These are phyloP conservation scores for Hestina assimilis DNA, from an alignment of 1,140 invertebrate species.

Conservation along the genomic window DNA sequence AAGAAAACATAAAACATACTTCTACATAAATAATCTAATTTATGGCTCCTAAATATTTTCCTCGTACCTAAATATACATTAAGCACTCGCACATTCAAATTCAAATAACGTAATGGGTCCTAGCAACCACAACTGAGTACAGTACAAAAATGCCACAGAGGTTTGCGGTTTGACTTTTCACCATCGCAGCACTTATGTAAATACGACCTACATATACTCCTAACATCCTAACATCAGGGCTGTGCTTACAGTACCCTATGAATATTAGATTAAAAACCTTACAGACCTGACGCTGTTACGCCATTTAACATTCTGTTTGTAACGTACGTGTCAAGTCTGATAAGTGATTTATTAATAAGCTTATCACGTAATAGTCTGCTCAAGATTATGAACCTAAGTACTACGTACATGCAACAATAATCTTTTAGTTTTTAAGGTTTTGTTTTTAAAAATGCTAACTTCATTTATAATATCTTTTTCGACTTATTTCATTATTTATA, in stretches of 20 bases:
- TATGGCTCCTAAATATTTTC: too few relatives aligned
- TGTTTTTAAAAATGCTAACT: too few relatives aligned
- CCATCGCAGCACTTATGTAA: slow-evolving; percentile 22
- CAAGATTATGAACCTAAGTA: too few relatives aligned
- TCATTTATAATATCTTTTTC: too few relatives aligned
- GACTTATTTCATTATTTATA: too few relatives aligned
- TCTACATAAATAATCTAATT: neutral
- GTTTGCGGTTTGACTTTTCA: slow-evolving; percentile 23
- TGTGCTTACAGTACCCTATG: slow-evolving; percentile 29
- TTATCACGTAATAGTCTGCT: slow-evolving; percentile 14
- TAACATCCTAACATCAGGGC: slow-evolving; percentile 13
- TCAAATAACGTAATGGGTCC: slow-evolving; percentile 24
- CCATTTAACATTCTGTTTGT: slow-evolving; percentile 56
- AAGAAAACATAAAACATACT: neutral
- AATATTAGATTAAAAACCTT: slow-evolving; percentile 57
- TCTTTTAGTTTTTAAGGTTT: too few relatives aligned
- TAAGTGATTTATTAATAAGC: slow-evolving; percentile 23
- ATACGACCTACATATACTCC: slow-evolving; percentile 40
- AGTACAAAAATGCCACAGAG: slow-evolving; percentile 19
- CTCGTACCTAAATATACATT: slow-evolving; percentile 3
- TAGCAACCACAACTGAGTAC: slow-evolving; percentile 16
- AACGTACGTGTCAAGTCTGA: slow-evolving; percentile 18
- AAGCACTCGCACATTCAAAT: slow-evolving; percentile 9
- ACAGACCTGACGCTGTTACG: slow-evolving; percentile 30
- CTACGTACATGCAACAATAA: too few relatives aligned